These are phyloP conservation scores for Formicarius rufipectus DNA, from an alignment of 2,113 vertebrate species.

Conservation along the genomic window DNA sequence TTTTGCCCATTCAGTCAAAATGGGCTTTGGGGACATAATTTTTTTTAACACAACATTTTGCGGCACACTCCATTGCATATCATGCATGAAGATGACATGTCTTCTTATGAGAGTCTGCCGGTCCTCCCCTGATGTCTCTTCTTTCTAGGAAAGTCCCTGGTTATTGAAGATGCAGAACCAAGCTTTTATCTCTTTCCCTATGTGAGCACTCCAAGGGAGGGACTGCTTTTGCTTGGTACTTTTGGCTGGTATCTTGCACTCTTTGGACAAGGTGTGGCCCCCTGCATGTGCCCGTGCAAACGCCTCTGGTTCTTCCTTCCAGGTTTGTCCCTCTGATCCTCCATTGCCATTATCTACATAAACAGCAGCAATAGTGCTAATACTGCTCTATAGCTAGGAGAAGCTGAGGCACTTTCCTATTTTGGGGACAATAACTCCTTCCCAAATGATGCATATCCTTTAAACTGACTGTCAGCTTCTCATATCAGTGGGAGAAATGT, in stretches of 20 bases:
- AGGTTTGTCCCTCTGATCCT: neutral
- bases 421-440: neutral
- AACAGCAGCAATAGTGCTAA: neutral
- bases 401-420: neutral
- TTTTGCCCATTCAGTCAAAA: neutral
- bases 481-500: neutral
- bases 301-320: neutral
- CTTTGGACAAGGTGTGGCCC: rapidly evolving
- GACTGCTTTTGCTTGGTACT: neutral
- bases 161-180: neutral
- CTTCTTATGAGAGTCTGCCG: neutral
- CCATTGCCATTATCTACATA: neutral
- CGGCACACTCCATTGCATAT: neutral
- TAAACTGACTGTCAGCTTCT: neutral
- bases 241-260: neutral
- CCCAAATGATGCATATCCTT: neutral
- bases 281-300: neutral
- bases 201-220: neutral
- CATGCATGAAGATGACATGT: neutral
- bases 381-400: neutral
- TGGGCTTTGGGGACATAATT: neutral
- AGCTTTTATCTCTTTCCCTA: neutral
- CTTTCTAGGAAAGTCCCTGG: neutral
- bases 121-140: neutral
- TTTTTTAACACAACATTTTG: neutral